Evolutionary conservation across 2,888 invertebrate genomes (phyloP).

Genomic region (Rhopalosiphum nymphaeae): DNA sequence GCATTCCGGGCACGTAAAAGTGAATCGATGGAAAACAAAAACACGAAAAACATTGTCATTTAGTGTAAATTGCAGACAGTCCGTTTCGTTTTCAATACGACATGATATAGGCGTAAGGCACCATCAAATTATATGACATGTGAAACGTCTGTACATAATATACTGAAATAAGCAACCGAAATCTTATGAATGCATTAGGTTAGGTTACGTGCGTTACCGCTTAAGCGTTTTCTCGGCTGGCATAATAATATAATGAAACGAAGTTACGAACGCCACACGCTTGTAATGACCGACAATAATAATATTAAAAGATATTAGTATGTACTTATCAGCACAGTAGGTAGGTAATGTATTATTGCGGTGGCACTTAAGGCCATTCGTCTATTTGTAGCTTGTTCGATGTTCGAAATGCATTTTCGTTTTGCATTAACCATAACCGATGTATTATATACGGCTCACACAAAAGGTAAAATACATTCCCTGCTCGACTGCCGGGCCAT

Average conservation of each 20-base stretch:
- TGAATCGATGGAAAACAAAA: constrained; percentile 4
- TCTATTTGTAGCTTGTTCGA: neutral
- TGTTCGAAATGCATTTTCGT: constrained; percentile 39
- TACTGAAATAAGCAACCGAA: neutral
- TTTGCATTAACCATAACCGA: constrained; percentile 35
- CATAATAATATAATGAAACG: neutral
- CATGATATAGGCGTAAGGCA: neutral
- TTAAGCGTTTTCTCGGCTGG: too few species aligned
- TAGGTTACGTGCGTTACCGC: neutral
- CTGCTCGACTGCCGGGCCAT: neutral
- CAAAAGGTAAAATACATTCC: constrained; percentile 22
- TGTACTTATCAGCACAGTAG: neutral
- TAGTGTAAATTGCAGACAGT: neutral
- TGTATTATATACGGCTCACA: neutral
- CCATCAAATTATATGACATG: neutral
- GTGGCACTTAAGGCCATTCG: neutral
- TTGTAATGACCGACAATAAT: neutral
- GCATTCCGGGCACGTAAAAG: constrained; percentile 36
- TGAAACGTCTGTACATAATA: neutral
- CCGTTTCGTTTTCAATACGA: neutral
- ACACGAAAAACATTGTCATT: neutral
- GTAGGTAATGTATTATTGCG: neutral
- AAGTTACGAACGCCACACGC: neutral
- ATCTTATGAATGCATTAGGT: neutral
- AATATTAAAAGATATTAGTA: neutral